Evolutionary conservation across 64 coral and sea anemone species (phyloP).

Genomic region (Porites australiensis): DNA sequence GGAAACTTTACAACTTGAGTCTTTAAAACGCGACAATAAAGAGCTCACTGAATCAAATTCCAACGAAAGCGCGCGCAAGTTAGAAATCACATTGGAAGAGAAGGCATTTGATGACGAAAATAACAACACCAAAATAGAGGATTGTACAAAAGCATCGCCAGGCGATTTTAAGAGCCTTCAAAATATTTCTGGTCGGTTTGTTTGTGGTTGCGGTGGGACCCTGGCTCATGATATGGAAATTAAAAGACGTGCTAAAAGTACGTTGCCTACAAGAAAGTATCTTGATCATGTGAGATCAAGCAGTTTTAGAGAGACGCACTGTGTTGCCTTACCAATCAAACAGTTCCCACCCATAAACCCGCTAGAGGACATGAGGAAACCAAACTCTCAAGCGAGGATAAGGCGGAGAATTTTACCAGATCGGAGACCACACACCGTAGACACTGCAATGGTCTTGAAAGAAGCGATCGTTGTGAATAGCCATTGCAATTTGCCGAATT

Average conservation of each 20-base stretch:
- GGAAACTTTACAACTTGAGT: neutral
- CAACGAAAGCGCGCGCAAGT: neutral
- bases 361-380: neutral
- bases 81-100: neutral
- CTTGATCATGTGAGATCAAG: neutral
- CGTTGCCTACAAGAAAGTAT: neutral
- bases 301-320: neutral
- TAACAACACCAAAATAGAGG: neutral
- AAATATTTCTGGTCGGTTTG: neutral
- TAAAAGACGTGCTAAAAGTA: neutral
- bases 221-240: neutral
- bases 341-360: conserved; percentile 60
- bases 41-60: neutral
- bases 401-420: neutral
- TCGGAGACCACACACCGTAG: conserved; percentile 37
- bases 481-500: conserved; percentile 13
- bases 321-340: conserved; percentile 10
- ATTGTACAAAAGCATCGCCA: neutral
- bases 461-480: neutral
- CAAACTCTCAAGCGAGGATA: neutral
- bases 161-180: neutral
- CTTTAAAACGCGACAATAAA: neutral
- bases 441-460: conserved; percentile 8
- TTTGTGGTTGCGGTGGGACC: neutral
- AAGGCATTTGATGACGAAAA: neutral